These are phyloP conservation scores for Andrena dorsata DNA, from an alignment of 2,888 invertebrate species.

Conservation along the genomic window DNA sequence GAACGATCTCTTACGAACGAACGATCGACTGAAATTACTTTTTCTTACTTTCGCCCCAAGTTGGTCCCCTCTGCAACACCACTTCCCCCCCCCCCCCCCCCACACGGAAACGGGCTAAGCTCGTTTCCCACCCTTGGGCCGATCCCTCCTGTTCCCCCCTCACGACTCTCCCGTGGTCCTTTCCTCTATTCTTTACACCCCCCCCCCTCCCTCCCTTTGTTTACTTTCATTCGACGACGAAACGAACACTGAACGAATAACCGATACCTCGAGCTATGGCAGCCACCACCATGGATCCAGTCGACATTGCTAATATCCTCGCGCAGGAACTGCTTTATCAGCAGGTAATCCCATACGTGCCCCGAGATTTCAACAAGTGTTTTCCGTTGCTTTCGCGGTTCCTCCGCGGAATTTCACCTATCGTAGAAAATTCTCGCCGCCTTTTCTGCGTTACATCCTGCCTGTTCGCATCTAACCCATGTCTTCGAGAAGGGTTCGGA, in stretches of 20 bases:
- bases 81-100: no score
- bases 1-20: conserved; percentile 78
- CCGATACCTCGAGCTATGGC: conserved; percentile 76
- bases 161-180: no score
- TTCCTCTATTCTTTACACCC: not conserved
- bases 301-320: conserved; percentile 94
- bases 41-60: conserved; percentile 18
- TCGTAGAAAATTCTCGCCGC: no score
- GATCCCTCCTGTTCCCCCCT: not conserved
- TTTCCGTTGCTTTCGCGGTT: not conserved
- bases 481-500: not conserved
- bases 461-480: not conserved
- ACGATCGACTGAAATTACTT: conserved; percentile 76
- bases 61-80: not conserved
- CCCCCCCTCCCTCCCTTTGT: not conserved
- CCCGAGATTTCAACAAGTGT: conserved; percentile 15
- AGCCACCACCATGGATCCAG: conserved; percentile 89
- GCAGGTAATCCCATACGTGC: conserved; percentile 87
- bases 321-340: conserved; percentile 94
- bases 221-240: conserved; percentile 64
- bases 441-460: not conserved
- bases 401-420: not conserved
- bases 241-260: conserved; percentile 75
- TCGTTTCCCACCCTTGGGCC: conserved; percentile 12
- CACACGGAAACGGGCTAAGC: conserved; percentile 25